A percentile compares a stretch with the other conserved stretches of the same genome.
phyloP scores from a whole-genome alignment of 2,888 invertebrate genomes.

The Operophtera brumata region DNA sequence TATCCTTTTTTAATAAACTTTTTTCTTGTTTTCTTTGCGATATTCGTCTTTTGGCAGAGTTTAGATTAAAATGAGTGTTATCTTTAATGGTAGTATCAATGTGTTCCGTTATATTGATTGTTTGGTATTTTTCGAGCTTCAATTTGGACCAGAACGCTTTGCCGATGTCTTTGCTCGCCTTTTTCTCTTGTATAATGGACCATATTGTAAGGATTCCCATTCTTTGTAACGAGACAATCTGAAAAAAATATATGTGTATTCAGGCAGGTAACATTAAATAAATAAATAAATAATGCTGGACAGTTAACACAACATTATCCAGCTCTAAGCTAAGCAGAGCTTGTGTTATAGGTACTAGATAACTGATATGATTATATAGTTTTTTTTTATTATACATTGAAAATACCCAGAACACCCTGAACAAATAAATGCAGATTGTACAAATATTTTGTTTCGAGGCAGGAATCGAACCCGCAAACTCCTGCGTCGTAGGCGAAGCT shows the following conservation, averaged over 20 bases:
- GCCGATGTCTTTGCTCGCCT: constrained; percentile 50
- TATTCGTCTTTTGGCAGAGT: constrained; percentile 59
- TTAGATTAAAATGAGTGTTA: constrained; percentile 53
- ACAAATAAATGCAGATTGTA: no score
- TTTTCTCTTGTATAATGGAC: constrained; percentile 65
- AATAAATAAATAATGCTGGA: no score
- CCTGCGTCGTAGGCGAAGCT: no score
- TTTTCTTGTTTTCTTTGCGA: constrained; percentile 51
- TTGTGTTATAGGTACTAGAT: no score
- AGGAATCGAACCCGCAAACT: no score
- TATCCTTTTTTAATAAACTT: constrained; percentile 35
- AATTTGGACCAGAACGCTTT: constrained; percentile 69
- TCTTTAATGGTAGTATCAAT: constrained; percentile 40
- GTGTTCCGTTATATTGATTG: constrained; percentile 51
- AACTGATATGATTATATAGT: no score
- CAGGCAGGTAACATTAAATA: no score
- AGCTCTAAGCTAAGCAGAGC: no score
- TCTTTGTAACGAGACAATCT: constrained; percentile 64
- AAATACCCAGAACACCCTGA: no score
- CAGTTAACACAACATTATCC: no score
- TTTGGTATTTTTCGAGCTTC: constrained; percentile 58
- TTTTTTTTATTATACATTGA: no score
- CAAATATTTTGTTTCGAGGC: no score
- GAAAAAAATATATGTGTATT: constrained; percentile 26
- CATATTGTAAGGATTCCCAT: constrained; percentile 63